Evolutionary conservation across 2,797 vertebrate species (phyloP).

Genomic region (Paratrypauchen microcephalus): DNA sequence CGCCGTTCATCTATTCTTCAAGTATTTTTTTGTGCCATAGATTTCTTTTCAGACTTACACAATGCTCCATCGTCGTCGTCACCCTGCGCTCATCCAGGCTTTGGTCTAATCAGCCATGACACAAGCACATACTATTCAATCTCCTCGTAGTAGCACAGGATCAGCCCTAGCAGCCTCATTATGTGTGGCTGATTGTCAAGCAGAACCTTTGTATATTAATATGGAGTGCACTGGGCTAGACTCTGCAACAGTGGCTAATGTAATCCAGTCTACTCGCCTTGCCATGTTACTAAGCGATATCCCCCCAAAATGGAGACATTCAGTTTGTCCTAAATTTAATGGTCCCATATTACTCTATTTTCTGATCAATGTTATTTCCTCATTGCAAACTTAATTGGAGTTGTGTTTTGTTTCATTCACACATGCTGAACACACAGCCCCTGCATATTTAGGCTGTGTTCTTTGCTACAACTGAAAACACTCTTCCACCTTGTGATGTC

Average conservation of each 20-base stretch:
- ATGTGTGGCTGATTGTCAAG: conserved; percentile 73
- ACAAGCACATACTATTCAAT: conserved; percentile 68
- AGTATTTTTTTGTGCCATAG: conserved; percentile 44
- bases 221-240: conserved; percentile 57
- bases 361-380: too few relatives aligned
- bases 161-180: conserved; percentile 70
- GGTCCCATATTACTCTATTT: too few relatives aligned
- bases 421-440: too few relatives aligned
- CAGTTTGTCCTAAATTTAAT: neutral
- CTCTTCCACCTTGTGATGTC: too few relatives aligned
- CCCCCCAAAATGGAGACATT: neutral
- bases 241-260: conserved; percentile 48
- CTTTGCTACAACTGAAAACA: too few relatives aligned
- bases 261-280: too few relatives aligned
- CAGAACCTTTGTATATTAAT: conserved; percentile 72
- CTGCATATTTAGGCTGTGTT: too few relatives aligned
- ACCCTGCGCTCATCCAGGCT: conserved; percentile 43
- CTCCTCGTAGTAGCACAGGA: conserved; percentile 65
- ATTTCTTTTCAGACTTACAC: conserved; percentile 58
- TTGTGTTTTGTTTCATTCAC: too few relatives aligned
- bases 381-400: too few relatives aligned
- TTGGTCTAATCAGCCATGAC: conserved; percentile 71
- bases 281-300: conserved; percentile 43
- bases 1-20: conserved; percentile 32
- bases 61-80: conserved; percentile 57